A percentile compares a stretch with the other conserved stretches of the same genome.
Evolutionary conservation across 2,113 vertebrate species (phyloP).

Genomic region (Nerophis ophidion): DNA sequence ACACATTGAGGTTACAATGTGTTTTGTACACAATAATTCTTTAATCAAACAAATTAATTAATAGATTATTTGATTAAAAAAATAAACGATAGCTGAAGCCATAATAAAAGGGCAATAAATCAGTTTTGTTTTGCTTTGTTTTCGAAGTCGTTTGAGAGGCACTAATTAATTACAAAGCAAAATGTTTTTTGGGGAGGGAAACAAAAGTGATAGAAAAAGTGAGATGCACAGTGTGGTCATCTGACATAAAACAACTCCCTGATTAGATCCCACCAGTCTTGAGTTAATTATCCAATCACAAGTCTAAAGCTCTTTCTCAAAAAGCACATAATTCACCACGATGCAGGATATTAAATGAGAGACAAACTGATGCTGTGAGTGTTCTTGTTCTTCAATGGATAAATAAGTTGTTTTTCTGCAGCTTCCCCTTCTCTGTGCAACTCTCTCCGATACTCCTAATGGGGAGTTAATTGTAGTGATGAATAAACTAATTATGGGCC

Average conservation of each 20-base stretch:
- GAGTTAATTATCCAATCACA: constrained; percentile 56
- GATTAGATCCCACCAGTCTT: constrained; percentile 37
- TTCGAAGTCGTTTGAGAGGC: too few relatives aligned
- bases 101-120: too few relatives aligned
- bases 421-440: constrained; percentile 30
- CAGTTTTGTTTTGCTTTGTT: too few relatives aligned
- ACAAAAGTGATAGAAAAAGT: constrained; percentile 1
- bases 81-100: too few relatives aligned
- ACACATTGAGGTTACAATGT: too few relatives aligned
- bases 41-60: too few relatives aligned
- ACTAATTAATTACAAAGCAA: too few relatives aligned
- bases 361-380: constrained; percentile 65
- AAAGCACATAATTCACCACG: constrained; percentile 60
- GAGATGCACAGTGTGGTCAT: constrained; percentile 1
- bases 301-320: constrained; percentile 39
- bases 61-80: too few relatives aligned
- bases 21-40: too few relatives aligned
- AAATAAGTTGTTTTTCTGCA: constrained; percentile 42
- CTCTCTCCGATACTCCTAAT: constrained; percentile 52
- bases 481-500: constrained; percentile 77
- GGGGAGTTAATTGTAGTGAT: constrained; percentile 71
- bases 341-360: constrained; percentile 68
- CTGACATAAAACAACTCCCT: constrained; percentile 22
- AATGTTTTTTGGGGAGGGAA: neutral
- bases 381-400: constrained; percentile 63